phyloP scores from a whole-genome alignment of 1,140 invertebrate genomes.

The Cotesia vestalis region DNA sequence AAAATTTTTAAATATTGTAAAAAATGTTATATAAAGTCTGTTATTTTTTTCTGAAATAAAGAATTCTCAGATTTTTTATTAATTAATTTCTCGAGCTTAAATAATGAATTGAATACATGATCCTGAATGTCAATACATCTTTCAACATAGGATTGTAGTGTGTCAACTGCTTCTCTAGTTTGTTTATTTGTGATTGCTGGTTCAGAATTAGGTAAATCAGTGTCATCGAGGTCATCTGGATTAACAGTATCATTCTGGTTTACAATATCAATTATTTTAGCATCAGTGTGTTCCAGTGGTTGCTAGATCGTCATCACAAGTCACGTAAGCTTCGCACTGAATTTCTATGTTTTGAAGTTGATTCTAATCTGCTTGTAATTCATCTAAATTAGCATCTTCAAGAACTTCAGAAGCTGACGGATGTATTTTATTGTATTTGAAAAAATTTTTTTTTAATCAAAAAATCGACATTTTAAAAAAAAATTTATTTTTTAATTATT shows the following conservation, averaged over 20 bases:
- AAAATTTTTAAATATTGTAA: conserved; percentile 8
- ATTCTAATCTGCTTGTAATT: conserved; percentile 14
- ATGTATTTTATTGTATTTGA: neutral
- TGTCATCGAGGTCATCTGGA: conserved; percentile 17
- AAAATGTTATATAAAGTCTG: conserved; percentile 10
- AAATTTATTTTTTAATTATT: no score
- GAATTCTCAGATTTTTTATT: conserved; percentile 9
- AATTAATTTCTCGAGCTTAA: conserved; percentile 19
- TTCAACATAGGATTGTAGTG: conserved; percentile 17
- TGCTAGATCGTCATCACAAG: conserved; percentile 21
- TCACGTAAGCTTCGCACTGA: conserved; percentile 19
- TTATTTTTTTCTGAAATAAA: conserved; percentile 20
- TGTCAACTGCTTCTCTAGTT: conserved; percentile 12
- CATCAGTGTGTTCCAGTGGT: conserved; percentile 20
- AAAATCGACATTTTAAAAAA: no score
- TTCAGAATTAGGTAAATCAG: conserved; percentile 11
- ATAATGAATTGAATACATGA: conserved; percentile 20
- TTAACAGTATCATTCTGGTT: conserved; percentile 22
- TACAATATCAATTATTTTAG: conserved; percentile 21
- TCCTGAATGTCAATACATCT: conserved; percentile 22
- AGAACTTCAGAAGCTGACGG: neutral
- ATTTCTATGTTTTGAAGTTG: conserved; percentile 22
- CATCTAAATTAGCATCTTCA: conserved; percentile 6
- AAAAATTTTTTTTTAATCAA: no score
- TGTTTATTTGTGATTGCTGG: conserved; percentile 20